Percentiles rank a stretch among this genome's conserved stretches.
phyloP scores from a whole-genome alignment of 2,797 vertebrate species.

The Enteromius paludinosus region DNA sequence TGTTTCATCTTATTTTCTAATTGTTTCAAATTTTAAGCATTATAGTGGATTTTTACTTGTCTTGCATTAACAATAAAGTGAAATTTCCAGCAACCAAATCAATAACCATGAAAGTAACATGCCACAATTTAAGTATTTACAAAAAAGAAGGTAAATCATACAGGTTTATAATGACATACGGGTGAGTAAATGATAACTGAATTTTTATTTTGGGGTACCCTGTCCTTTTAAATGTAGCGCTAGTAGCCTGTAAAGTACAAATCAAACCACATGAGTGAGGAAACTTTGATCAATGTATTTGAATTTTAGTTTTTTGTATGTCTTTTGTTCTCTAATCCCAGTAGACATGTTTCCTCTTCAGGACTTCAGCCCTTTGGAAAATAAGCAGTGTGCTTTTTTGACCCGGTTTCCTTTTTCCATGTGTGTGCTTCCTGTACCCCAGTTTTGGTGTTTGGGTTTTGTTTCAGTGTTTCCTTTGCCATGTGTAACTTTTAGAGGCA shows the following conservation, averaged over 20 bases:
- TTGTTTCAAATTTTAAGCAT: too few relatives aligned
- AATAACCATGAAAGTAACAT: not conserved
- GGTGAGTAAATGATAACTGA: not conserved
- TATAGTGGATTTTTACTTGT: not conserved
- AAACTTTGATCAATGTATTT: not conserved
- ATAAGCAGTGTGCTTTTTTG: slow-evolving; percentile 63
- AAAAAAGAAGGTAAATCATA: not conserved
- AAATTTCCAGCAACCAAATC: not conserved
- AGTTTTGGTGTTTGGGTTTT: not conserved
- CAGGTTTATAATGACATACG: not conserved
- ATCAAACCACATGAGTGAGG: not conserved
- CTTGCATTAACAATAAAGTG: not conserved
- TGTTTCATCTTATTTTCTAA: too few relatives aligned
- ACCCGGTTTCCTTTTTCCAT: slow-evolving; percentile 69
- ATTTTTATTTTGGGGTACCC: not conserved
- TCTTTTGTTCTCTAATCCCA: slow-evolving; percentile 19
- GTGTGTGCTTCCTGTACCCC: slow-evolving; percentile 59
- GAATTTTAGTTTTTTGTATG: not conserved
- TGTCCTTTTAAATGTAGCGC: not conserved
- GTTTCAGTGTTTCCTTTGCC: not conserved
- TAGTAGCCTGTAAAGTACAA: not conserved
- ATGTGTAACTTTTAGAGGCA: not conserved
- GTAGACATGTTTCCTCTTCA: slow-evolving; percentile 34
- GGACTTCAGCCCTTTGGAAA: slow-evolving; percentile 42
- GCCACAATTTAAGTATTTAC: not conserved